These are phyloP conservation scores for Cyrtorhinus lividipennis DNA, from an alignment of 1,140 invertebrate species.

Conservation along the genomic window DNA sequence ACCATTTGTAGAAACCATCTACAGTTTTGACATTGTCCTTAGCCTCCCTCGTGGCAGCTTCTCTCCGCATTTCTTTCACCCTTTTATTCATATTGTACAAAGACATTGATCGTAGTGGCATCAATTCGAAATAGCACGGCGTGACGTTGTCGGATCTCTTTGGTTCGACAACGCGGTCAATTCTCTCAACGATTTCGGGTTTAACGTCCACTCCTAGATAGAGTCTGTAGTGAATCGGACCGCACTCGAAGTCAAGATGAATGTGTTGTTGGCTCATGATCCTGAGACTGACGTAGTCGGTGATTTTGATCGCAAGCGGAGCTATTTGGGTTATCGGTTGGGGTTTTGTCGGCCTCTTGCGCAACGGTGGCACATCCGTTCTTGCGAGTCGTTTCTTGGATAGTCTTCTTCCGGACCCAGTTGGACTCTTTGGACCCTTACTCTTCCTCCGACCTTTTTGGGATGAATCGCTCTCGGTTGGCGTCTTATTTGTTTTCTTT, in stretches of 20 bases:
- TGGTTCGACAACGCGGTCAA: conserved; percentile 5
- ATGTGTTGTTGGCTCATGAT: conserved; percentile 11
- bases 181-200: conserved; percentile 6
- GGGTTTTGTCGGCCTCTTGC: neutral
- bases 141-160: neutral
- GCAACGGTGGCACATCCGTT: neutral
- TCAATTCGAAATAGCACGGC: conserved; percentile 9
- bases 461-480: neutral
- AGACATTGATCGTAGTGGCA: neutral
- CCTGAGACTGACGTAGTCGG: conserved; percentile 10
- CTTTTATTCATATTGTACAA: neutral
- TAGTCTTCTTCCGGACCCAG: neutral
- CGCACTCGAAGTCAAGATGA: neutral
- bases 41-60: neutral
- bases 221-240: conserved; percentile 1
- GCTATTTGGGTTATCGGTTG: neutral
- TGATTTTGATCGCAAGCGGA: conserved; percentile 1
- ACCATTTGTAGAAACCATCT: neutral
- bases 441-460: neutral
- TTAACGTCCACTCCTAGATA: neutral
- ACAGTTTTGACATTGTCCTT: neutral
- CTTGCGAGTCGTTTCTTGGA: neutral
- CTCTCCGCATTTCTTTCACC: neutral
- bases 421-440: neutral
- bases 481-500: neutral